A percentile compares a stretch with the other conserved stretches of the same genome.
Conservation (phyloP, 2,888 invertebrate genomes). For the Scaeva pyrastri region DNA sequence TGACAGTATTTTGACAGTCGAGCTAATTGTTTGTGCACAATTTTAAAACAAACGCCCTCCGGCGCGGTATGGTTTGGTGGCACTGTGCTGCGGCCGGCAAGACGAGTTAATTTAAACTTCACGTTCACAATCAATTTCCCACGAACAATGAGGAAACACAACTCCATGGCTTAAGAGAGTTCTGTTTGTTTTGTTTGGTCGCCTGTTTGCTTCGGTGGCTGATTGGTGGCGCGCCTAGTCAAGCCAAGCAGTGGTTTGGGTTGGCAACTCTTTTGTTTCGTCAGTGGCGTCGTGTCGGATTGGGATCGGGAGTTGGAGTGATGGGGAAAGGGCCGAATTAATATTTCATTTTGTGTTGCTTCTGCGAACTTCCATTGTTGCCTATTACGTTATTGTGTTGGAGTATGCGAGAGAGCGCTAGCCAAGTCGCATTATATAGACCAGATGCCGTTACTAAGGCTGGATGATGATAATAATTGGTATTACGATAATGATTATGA, state of each 20-base stretch:
- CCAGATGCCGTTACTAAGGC: slow-evolving; percentile 53
- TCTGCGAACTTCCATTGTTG: slow-evolving; percentile 40
- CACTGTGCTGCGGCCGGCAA: background rate
- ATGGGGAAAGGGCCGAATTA: slow-evolving; percentile 35
- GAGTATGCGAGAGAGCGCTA: slow-evolving; percentile 1
- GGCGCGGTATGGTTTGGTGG: background rate
- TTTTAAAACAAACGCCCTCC: slow-evolving; percentile 62
- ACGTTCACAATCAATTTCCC: slow-evolving; percentile 62
- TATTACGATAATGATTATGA: slow-evolving; percentile 27
- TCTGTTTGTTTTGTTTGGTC: slow-evolving; percentile 38
- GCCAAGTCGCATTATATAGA: slow-evolving; percentile 14
- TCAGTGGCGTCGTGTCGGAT: too few relatives aligned
- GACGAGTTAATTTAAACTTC: slow-evolving; percentile 46
- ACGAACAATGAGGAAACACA: slow-evolving; percentile 52
- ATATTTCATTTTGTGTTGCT: slow-evolving; percentile 71
- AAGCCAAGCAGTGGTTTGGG: slow-evolving; percentile 13
- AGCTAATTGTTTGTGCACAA: slow-evolving; percentile 68
- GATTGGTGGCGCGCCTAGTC: background rate
- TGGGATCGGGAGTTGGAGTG: background rate
- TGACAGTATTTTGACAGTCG: slow-evolving; percentile 69
- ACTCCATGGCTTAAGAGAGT: slow-evolving; percentile 15
- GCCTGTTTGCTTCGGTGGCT: background rate
- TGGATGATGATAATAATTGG: slow-evolving; percentile 27
- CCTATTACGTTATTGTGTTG: slow-evolving; percentile 4
- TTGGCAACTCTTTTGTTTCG: slow-evolving; percentile 66